A percentile compares a stretch with the other conserved stretches of the same genome.
Conservation (phyloP, 2,113 vertebrate genomes). For the Gnathochromis pfefferi region DNA sequence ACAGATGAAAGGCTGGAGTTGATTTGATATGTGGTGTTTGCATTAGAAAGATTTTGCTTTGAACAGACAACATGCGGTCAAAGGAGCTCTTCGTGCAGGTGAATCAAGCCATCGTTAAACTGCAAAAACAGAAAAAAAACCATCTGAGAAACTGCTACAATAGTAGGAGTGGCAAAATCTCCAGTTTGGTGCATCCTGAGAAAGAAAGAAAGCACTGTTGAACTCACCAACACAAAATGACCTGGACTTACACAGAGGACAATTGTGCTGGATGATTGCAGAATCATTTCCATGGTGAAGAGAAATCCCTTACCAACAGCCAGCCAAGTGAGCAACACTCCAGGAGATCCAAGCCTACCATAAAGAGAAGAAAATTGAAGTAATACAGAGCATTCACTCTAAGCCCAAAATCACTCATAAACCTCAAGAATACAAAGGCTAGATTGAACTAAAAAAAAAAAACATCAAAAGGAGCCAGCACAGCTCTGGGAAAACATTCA, state of each 20-base stretch:
- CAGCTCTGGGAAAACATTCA: not conserved
- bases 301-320: not conserved
- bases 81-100: not conserved
- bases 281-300: not conserved
- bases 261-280: not conserved
- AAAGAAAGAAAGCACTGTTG: not conserved
- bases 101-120: not conserved
- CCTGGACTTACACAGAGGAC: not conserved
- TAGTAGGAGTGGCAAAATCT: not conserved
- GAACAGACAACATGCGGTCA: not conserved
- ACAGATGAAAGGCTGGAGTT: not conserved
- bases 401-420: not conserved
- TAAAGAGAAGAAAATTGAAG: not conserved
- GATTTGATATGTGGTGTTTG: not conserved
- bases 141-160: not conserved
- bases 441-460: not conserved
- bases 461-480: not conserved
- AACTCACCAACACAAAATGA: not conserved
- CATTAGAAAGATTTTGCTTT: not conserved
- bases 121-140: fast-evolving
- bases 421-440: not conserved
- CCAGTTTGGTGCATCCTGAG: not conserved
- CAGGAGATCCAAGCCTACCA: not conserved
- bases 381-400: not conserved
- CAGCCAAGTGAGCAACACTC: not conserved